Evolutionary conservation across 2,888 invertebrate genomes (phyloP).

Genomic region (Meteorus colon): DNA sequence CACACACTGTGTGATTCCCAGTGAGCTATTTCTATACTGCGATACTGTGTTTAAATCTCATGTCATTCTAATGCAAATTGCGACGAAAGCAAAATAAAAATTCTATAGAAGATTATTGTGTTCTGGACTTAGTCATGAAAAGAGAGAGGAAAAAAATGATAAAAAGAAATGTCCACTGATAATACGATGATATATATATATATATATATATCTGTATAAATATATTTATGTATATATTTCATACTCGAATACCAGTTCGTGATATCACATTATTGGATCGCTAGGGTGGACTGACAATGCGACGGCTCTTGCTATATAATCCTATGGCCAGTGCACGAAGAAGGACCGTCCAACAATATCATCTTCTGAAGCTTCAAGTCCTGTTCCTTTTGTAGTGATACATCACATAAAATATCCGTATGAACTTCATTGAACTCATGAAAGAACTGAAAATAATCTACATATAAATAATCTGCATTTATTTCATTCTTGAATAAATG

Average conservation of each 20-base stretch:
- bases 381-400: neutral
- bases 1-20: neutral
- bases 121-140: neutral
- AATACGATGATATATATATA: neutral
- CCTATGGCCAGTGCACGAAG: neutral
- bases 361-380: neutral
- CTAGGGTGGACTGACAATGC: neutral
- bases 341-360: neutral
- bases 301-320: neutral
- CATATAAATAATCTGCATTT: neutral
- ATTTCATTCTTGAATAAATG: neutral
- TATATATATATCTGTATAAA: neutral
- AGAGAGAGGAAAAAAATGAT: neutral
- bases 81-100: neutral
- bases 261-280: constrained; percentile 9
- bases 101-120: neutral
- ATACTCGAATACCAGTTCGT: neutral
- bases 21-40: neutral
- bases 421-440: neutral
- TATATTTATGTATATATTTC: neutral
- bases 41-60: neutral
- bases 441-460: neutral
- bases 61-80: neutral
- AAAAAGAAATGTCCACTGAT: neutral
- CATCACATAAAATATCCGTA: neutral